phyloP scores from a whole-genome alignment of 2,888 invertebrate species.

The Malthinus seriepunctatus region DNA sequence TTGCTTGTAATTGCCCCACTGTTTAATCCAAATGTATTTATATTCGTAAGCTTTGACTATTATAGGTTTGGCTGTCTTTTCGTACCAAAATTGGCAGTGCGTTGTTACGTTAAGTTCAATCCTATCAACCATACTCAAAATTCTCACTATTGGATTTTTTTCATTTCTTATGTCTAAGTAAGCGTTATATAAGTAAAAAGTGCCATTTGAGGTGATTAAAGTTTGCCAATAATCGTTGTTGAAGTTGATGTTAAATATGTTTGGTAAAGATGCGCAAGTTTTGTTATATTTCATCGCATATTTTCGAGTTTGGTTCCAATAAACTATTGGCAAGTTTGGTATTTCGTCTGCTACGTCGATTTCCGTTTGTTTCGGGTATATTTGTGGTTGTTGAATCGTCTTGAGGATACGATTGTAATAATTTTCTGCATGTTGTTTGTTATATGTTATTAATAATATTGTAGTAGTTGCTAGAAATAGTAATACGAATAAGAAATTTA shows the following conservation, averaged over 20 bases:
- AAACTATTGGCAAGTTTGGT: slow-evolving; percentile 66
- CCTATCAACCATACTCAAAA: slow-evolving; percentile 78
- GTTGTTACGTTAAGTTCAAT: slow-evolving; percentile 77
- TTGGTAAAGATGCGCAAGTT: slow-evolving; percentile 77
- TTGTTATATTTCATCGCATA: slow-evolving; percentile 65
- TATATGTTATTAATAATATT: too few relatives aligned
- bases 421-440: too few relatives aligned
- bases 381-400: too few relatives aligned
- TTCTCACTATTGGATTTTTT: slow-evolving; percentile 75
- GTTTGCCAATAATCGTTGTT: slow-evolving; percentile 90
- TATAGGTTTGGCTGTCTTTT: slow-evolving; percentile 72
- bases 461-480: too few relatives aligned
- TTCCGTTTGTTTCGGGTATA: too few relatives aligned
- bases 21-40: slow-evolving; percentile 85
- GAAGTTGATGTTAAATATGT: slow-evolving; percentile 81
- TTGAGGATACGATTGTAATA: too few relatives aligned
- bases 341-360: not conserved
- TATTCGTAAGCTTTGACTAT: slow-evolving; percentile 78
- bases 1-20: slow-evolving; percentile 87
- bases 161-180: slow-evolving; percentile 78
- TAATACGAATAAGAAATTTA: too few relatives aligned
- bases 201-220: slow-evolving; percentile 72
- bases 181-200: slow-evolving; percentile 82
- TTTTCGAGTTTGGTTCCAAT: slow-evolving; percentile 75
- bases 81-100: slow-evolving; percentile 84